Evolutionary conservation across 1,140 invertebrate species (phyloP), one percentile per base, ranked within the genome.

Genomic region (Drosophila parvula): DNA sequence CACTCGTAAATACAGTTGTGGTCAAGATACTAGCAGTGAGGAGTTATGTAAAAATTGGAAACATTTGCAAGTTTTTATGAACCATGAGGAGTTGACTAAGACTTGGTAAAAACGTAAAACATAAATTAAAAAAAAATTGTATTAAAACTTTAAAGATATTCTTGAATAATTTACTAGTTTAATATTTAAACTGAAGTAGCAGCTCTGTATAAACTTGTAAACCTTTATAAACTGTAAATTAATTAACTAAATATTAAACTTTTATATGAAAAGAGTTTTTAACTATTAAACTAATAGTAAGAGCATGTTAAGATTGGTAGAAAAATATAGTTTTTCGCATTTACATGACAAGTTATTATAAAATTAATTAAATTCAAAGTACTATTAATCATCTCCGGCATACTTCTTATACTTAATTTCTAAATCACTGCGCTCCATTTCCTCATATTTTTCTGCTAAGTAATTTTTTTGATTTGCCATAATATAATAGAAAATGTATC

Each of bases 1-100:
- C 56, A 58, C 59, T 8, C 11, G 12, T 38, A 11, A 27, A 18
- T 6, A 70, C 67, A 48, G 9, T 11, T 22, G 50, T 6, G 62
- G 60, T 36, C 59, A 62, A 30, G 14, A 9, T 10, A 65, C 2
- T 65, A 65, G 16, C 0, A 11, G 5, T 28, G 9, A 7, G n/a
- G 1, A 30, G 14, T n/a, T 32, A 9, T 51, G 16, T 51, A 32
- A 2, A 40, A 38, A 36, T 5, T 1, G 11, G 9, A 4, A 38
- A 14, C 5, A 5, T 40, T 14, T 40, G 14, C 12, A 14, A 12
- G 3, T 2, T 2, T 22, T 22, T 22, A 22, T 22, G 22, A 2
- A 22, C 5, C 3, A 3, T 5, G 5, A 3, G 6, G 5, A 44
- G 41, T 5, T 44, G 7, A 4, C 10, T 5, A 11, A 44, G 2